phyloP scores from a whole-genome alignment of 2,797 vertebrate genomes.

The Hemitrygon akajei region DNA sequence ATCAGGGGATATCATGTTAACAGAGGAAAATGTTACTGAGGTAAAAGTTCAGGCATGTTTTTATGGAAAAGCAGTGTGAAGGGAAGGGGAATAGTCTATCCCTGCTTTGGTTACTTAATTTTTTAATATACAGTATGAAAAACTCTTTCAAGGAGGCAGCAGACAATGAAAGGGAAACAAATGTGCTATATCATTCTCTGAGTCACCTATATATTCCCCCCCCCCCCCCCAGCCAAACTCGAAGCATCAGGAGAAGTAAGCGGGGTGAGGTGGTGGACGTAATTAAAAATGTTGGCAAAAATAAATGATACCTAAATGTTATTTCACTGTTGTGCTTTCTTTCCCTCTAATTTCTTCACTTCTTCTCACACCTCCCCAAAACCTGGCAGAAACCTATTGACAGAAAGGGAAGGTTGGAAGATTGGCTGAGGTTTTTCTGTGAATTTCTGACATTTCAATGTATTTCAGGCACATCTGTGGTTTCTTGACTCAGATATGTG shows the following conservation, averaged over 20 bases:
- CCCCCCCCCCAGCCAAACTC: background rate
- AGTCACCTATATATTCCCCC: background rate
- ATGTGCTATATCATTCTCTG: background rate
- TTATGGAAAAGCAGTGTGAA: too few relatives aligned
- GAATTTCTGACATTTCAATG: conserved; percentile 3
- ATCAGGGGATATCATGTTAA: too few relatives aligned
- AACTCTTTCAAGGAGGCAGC: background rate
- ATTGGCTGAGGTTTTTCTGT: background rate
- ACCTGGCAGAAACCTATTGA: background rate
- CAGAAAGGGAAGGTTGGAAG: background rate
- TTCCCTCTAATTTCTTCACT: background rate
- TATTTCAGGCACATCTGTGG: background rate
- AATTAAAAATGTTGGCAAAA: background rate
- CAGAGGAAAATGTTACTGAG: too few relatives aligned
- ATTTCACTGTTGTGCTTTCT: too few relatives aligned
- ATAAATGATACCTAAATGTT: background rate
- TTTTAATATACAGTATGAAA: background rate
- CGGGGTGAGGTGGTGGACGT: background rate
- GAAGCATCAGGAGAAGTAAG: background rate
- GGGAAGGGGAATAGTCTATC: too few relatives aligned
- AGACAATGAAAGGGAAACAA: background rate
- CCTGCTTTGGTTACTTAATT: too few relatives aligned
- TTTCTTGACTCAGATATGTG: background rate
- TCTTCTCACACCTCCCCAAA: too few relatives aligned
- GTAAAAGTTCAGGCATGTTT: too few relatives aligned